Percentiles rank a stretch among this genome's conserved stretches.
Conservation (phyloP, 2,113 vertebrate genomes). For the Callipepla squamata region DNA sequence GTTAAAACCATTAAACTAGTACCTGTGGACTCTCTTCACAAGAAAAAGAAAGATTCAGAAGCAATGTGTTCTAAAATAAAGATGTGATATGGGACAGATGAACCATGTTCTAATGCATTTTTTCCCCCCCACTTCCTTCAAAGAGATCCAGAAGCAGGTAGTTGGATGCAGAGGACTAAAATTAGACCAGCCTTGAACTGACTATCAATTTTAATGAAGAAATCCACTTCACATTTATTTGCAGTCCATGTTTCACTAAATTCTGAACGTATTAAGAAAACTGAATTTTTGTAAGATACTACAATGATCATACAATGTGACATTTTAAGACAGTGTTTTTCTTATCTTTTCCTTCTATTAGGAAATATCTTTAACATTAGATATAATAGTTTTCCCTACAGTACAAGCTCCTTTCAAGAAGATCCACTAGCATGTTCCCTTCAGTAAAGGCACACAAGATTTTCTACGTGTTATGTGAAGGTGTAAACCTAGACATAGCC, state of each 20-base stretch:
- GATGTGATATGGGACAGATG: neutral
- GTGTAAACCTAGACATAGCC: neutral
- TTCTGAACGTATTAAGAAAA: rapidly evolving
- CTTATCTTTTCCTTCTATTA: neutral
- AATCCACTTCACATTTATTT: neutral
- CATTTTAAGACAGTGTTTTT: neutral
- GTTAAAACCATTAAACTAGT: neutral
- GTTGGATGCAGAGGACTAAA: neutral
- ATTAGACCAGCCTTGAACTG: neutral
- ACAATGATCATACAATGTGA: neutral
- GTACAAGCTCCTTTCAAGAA: neutral
- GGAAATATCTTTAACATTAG: rapidly evolving
- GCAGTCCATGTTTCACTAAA: rapidly evolving
- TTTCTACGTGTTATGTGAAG: neutral
- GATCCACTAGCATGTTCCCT: neutral
- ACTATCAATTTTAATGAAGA: neutral
- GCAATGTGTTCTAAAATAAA: neutral
- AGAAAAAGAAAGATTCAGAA: neutral
- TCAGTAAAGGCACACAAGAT: neutral
- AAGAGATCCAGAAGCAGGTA: neutral
- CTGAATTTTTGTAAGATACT: neutral
- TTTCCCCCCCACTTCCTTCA: neutral
- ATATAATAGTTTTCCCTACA: neutral
- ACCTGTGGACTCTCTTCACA: neutral
- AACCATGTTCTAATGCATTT: neutral